Evolutionary conservation across 2,113 vertebrate species (phyloP).

Genomic region (Oryzias woworae): DNA sequence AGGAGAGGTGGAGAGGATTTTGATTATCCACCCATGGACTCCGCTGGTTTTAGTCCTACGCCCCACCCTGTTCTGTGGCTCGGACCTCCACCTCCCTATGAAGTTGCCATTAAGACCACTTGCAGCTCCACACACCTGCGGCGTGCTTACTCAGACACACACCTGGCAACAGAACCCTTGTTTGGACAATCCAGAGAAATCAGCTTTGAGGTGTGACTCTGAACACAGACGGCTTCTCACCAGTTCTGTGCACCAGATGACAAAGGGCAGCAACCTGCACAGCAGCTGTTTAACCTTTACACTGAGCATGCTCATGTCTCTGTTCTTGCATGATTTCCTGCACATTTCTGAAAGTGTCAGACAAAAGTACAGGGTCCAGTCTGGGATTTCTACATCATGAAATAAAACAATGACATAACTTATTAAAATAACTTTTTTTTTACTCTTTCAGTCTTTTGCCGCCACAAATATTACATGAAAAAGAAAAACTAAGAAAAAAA

Average conservation of each 20-base stretch:
- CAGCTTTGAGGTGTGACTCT: conserved; percentile 79
- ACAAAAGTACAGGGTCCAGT: too few species aligned
- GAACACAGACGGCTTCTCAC: not conserved
- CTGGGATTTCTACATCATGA: too few species aligned
- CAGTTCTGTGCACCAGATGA: not conserved
- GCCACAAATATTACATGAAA: too few species aligned
- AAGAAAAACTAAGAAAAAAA: too few species aligned
- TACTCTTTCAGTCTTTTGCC: too few species aligned
- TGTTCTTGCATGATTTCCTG: conserved; percentile 43
- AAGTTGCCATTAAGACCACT: conserved; percentile 81
- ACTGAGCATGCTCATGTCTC: conserved; percentile 44
- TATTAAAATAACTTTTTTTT: too few species aligned
- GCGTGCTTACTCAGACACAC: conserved; percentile 80
- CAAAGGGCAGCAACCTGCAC: not conserved
- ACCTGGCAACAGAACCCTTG: conserved; percentile 75
- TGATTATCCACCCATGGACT: conserved; percentile 80
- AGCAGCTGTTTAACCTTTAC: conserved; percentile 12
- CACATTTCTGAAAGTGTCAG: conserved; percentile 7
- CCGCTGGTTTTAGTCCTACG: conserved; percentile 70
- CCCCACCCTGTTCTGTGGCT: conserved; percentile 72
- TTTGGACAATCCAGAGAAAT: conserved; percentile 79
- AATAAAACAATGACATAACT: too few species aligned
- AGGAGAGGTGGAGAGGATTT: conserved; percentile 70
- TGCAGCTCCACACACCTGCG: conserved; percentile 80
- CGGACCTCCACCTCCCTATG: conserved; percentile 81